These are phyloP conservation scores for Discoglossus pictus DNA, from an alignment of 2,797 vertebrate species.

Conservation along the genomic window DNA sequence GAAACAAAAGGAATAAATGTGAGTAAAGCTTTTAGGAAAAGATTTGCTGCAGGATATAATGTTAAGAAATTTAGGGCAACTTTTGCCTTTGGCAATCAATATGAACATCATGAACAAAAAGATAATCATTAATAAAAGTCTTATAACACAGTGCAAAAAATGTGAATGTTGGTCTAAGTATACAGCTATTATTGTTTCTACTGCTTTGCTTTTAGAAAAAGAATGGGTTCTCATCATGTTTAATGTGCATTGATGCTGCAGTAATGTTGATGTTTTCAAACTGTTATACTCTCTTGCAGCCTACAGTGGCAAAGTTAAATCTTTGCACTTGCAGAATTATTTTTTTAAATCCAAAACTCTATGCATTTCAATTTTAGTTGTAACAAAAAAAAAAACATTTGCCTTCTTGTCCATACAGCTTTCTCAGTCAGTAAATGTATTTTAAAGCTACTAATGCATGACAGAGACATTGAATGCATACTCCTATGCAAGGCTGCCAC, in stretches of 20 bases:
- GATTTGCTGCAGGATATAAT: no score
- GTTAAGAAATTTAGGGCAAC: no score
- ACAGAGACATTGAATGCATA: slow-evolving; percentile 59
- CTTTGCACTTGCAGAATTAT: slow-evolving; percentile 13
- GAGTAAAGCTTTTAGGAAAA: no score
- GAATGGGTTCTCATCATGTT: slow-evolving; percentile 9
- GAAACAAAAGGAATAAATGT: no score
- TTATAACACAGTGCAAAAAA: not conserved
- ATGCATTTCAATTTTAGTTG: slow-evolving; percentile 20
- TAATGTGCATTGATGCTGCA: slow-evolving; percentile 16
- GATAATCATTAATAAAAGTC: slow-evolving; percentile 1
- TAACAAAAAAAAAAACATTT: slow-evolving; percentile 17
- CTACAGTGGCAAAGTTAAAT: not conserved
- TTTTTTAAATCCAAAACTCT: slow-evolving; percentile 16
- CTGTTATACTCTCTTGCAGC: not conserved
- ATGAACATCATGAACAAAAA: not conserved
- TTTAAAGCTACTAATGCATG: slow-evolving; percentile 55
- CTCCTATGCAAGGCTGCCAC: slow-evolving; percentile 58
- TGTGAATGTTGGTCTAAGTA: no score
- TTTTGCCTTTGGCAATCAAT: not conserved
- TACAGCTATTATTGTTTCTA: not conserved
- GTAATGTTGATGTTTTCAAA: slow-evolving; percentile 16
- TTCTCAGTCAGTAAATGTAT: slow-evolving; percentile 33
- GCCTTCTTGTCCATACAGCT: slow-evolving; percentile 27
- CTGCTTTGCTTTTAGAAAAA: not conserved